These are phyloP conservation scores for Polypterus bichir DNA, from an alignment of 2,113 vertebrate species.

Conservation along the genomic window DNA sequence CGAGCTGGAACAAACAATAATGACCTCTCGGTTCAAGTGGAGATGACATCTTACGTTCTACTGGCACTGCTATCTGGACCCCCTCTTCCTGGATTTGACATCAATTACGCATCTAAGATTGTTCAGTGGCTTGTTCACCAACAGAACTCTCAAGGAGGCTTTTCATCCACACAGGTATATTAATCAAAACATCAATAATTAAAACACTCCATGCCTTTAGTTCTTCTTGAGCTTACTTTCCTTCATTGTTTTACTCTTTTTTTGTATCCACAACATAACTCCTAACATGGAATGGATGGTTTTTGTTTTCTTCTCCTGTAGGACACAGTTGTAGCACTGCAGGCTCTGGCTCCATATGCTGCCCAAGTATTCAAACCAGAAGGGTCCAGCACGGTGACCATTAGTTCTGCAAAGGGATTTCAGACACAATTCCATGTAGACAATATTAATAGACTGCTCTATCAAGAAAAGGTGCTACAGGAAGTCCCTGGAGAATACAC, in stretches of 20 bases:
- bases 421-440: conserved; percentile 49
- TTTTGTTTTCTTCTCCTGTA: conserved; percentile 15
- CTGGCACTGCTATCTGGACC: conserved; percentile 44
- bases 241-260: no score
- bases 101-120: conserved; percentile 43
- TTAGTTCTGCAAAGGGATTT: conserved; percentile 28
- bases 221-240: no score
- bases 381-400: conserved; percentile 32
- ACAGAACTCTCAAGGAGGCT: conserved; percentile 69
- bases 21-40: conserved; percentile 49
- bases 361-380: conserved; percentile 34
- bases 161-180: conserved; percentile 69
- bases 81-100: conserved; percentile 22
- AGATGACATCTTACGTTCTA: conserved; percentile 54
- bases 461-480: conserved; percentile 51
- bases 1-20: conserved; percentile 22
- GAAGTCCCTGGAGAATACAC: conserved; percentile 43
- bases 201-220: no score
- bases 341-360: conserved; percentile 43
- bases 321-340: conserved; percentile 52
- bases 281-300: no score
- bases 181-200: no score
- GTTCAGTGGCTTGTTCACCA: conserved; percentile 60
- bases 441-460: conserved; percentile 56
- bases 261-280: no score